phyloP scores from a whole-genome alignment of 2,113 vertebrate genomes.

The Tauraco erythrolophus region DNA sequence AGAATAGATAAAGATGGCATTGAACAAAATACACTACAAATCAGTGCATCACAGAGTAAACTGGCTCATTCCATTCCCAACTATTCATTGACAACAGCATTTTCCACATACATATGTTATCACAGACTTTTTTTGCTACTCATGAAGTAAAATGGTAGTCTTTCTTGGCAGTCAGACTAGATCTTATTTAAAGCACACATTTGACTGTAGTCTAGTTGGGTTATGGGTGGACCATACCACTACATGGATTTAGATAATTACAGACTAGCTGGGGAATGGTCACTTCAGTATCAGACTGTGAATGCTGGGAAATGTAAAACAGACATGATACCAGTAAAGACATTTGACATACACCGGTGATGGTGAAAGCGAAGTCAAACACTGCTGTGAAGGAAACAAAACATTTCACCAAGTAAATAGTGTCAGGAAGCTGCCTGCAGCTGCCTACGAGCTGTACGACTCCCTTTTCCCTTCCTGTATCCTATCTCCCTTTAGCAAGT shows the following conservation, averaged over 20 bases:
- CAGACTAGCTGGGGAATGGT: background rate
- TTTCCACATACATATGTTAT: background rate
- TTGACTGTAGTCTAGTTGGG: background rate
- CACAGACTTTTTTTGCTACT: background rate
- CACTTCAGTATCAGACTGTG: background rate
- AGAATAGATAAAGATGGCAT: background rate
- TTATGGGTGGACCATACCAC: background rate
- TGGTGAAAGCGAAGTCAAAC: background rate
- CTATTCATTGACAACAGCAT: background rate
- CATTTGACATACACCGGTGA: background rate
- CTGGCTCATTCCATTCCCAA: background rate
- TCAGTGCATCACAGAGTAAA: background rate
- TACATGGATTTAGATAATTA: rapidly evolving
- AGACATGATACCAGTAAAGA: background rate
- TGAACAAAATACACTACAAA: background rate
- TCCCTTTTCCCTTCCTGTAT: slow-evolving; percentile 56
- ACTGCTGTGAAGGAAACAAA: background rate
- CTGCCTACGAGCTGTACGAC: background rate
- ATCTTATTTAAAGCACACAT: background rate
- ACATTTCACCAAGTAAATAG: slow-evolving; percentile 2
- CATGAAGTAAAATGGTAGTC: background rate
- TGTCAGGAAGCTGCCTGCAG: slow-evolving; percentile 44
- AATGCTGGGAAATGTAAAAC: background rate
- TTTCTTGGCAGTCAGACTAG: background rate
- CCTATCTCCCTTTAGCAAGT: slow-evolving; percentile 46